Conservation (phyloP, 2,888 invertebrate genomes). For the Lepeophtheirus nordmannii region DNA sequence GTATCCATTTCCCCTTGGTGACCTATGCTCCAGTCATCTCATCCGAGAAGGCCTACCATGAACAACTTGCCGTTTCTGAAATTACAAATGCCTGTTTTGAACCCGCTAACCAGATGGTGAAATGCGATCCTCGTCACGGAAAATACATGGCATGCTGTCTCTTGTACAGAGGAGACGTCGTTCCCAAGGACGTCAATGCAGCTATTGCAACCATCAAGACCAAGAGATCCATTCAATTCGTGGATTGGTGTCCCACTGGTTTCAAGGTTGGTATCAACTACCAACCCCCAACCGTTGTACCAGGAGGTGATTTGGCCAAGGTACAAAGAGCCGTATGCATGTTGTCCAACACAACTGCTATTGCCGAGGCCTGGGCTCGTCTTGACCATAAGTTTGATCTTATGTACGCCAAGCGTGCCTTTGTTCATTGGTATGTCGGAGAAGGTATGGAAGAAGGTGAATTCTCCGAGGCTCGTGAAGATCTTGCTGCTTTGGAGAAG, state of each 20-base stretch:
- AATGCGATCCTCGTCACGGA: slow-evolving; percentile 79
- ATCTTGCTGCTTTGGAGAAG: slow-evolving; percentile 34
- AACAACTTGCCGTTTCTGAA: slow-evolving; percentile 34
- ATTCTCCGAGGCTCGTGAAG: slow-evolving; percentile 37
- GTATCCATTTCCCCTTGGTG: slow-evolving; percentile 41
- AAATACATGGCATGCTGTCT: slow-evolving; percentile 50
- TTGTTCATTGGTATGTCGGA: slow-evolving; percentile 67
- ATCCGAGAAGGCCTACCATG: slow-evolving; percentile 31
- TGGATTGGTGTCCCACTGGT: slow-evolving; percentile 82
- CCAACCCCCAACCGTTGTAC: slow-evolving; percentile 53
- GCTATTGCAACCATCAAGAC: slow-evolving; percentile 89
- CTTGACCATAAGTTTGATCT: slow-evolving; percentile 90
- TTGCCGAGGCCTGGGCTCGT: slow-evolving; percentile 91
- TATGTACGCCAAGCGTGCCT: slow-evolving; percentile 92
- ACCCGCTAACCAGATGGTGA: slow-evolving; percentile 72
- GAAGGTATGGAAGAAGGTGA: slow-evolving; percentile 34
- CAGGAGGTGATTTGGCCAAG: slow-evolving; percentile 54
- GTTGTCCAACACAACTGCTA: slow-evolving; percentile 81
- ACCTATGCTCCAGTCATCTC: slow-evolving; percentile 31
- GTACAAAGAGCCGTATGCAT: slow-evolving; percentile 65
- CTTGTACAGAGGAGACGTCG: slow-evolving; percentile 66
- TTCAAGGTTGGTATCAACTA: slow-evolving; percentile 62
- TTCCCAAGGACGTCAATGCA: slow-evolving; percentile 89
- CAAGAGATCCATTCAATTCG: slow-evolving; percentile 82
- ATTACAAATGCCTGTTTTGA: slow-evolving; percentile 43